phyloP scores from a whole-genome alignment of 37 sponge, comb jelly and placozoan species.

The Oscarella lobularis region DNA sequence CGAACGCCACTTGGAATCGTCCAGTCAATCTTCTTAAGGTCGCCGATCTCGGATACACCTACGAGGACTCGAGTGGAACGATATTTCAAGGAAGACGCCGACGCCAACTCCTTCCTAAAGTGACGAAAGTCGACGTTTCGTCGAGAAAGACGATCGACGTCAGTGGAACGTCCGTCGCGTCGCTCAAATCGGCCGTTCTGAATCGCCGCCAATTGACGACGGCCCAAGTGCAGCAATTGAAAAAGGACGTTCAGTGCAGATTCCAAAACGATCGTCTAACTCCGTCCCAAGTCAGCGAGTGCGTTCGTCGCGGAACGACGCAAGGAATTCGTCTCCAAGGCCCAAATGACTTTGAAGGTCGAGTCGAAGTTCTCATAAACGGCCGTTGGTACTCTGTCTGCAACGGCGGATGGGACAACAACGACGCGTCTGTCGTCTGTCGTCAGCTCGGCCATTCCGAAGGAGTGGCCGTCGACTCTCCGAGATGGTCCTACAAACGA shows the following conservation, averaged over 20 bases:
- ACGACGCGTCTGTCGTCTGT: not conserved
- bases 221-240: not conserved
- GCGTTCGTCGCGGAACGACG: not conserved
- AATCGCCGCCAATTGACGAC: not conserved
- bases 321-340: not conserved
- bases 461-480: not conserved
- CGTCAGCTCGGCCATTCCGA: not conserved
- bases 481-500: not conserved
- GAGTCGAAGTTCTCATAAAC: not conserved
- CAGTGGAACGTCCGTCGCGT: not conserved
- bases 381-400: not conserved
- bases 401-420: not conserved
- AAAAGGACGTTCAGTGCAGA: not conserved
- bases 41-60: not conserved
- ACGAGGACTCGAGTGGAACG: not conserved
- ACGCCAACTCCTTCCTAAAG: not conserved
- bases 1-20: not conserved
- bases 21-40: not conserved
- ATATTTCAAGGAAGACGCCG: not conserved
- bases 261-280: not conserved
- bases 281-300: not conserved
- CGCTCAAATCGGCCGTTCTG: not conserved
- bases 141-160: not conserved
- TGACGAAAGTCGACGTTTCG: not conserved
- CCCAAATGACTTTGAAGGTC: not conserved